A percentile compares a stretch with the other conserved stretches of the same genome.
phyloP scores from a whole-genome alignment of 1,140 invertebrate species.

The Drosophila seguyi region DNA sequence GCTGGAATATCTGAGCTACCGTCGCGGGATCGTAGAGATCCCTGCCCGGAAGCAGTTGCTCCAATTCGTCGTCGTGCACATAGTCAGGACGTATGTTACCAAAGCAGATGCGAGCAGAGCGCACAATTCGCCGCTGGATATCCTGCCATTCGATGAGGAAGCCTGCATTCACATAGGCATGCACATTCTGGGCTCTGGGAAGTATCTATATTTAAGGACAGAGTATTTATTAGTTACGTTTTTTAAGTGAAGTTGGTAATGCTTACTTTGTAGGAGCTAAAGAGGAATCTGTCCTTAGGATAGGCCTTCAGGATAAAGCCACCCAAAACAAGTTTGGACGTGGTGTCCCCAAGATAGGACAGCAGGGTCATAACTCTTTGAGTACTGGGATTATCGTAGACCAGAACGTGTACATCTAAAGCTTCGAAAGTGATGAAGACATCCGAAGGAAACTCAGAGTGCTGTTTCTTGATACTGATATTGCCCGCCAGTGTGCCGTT shows the following conservation, averaged over 20 bases:
- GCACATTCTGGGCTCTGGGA: slow-evolving; percentile 90
- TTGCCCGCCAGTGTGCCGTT: slow-evolving; percentile 92
- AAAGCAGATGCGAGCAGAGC: slow-evolving; percentile 85
- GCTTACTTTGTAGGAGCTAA: slow-evolving; percentile 87
- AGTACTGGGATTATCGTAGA: slow-evolving; percentile 47
- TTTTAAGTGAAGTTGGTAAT: background rate
- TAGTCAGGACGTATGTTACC: slow-evolving; percentile 90
- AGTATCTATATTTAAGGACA: background rate
- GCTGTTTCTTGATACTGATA: slow-evolving; percentile 90
- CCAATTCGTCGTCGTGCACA: slow-evolving; percentile 89
- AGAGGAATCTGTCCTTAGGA: slow-evolving; percentile 54
- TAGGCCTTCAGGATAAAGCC: slow-evolving; percentile 68
- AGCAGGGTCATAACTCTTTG: slow-evolving; percentile 54
- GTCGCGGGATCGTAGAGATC: slow-evolving; percentile 83
- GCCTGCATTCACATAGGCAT: slow-evolving; percentile 93
- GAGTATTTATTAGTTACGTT: background rate
- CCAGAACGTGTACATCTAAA: slow-evolving; percentile 86
- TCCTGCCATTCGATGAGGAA: slow-evolving; percentile 87
- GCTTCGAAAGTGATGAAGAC: slow-evolving; percentile 91
- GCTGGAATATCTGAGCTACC: slow-evolving; percentile 43
- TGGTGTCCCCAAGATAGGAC: slow-evolving; percentile 54
- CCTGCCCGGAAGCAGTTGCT: slow-evolving; percentile 88
- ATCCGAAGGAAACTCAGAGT: slow-evolving; percentile 91
- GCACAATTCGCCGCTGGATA: slow-evolving; percentile 63
- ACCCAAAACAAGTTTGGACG: slow-evolving; percentile 58